These are phyloP conservation scores for Megaptera novaeangliae DNA, from an alignment of 2,113 vertebrate species.

Conservation along the genomic window DNA sequence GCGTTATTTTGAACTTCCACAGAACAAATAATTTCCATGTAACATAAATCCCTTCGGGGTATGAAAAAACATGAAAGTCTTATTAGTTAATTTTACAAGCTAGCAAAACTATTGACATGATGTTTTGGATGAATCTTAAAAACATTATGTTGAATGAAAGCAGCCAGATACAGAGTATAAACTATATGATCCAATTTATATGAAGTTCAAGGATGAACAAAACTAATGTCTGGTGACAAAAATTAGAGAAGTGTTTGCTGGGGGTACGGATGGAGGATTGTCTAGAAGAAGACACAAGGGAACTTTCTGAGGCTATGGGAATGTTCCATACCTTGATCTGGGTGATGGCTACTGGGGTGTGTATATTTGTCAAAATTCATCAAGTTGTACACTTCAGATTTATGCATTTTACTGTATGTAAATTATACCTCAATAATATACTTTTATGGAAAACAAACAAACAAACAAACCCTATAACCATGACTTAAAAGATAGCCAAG, in stretches of 20 bases:
- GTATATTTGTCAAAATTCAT: neutral
- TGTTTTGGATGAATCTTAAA: neutral
- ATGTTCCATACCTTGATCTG: neutral
- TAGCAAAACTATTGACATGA: neutral
- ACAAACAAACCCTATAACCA: neutral
- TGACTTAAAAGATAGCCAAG: neutral
- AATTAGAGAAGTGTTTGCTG: neutral
- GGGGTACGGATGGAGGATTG: neutral
- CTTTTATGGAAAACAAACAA: neutral
- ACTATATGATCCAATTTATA: neutral
- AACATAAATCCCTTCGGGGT: neutral
- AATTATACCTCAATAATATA: constrained; percentile 23
- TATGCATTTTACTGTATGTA: neutral
- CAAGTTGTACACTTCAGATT: neutral
- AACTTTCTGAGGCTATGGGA: neutral
- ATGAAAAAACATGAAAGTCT: constrained; percentile 8
- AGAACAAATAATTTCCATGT: neutral
- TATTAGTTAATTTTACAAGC: constrained; percentile 23
- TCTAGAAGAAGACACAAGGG: too few relatives aligned
- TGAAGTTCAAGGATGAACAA: neutral
- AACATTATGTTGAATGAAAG: neutral
- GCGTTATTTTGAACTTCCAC: neutral
- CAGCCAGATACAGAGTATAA: neutral
- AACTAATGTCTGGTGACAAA: neutral
- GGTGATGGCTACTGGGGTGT: neutral